phyloP scores from a whole-genome alignment of 2,888 invertebrate species.

The Philereme vetulata region DNA sequence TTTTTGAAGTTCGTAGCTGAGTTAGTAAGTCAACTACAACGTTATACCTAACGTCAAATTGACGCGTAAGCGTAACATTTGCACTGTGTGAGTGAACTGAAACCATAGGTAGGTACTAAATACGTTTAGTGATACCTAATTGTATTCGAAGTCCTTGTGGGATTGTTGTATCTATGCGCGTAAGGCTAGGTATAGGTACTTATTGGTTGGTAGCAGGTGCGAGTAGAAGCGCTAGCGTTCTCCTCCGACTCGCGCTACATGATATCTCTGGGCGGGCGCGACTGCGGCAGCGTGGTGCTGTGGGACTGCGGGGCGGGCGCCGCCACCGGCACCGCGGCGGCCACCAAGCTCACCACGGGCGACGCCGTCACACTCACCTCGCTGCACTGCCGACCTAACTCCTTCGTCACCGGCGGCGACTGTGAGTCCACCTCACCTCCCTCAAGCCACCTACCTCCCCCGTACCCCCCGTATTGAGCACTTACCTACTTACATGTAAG shows the following conservation, averaged over 20 bases:
- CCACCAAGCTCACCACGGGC: constrained; percentile 88
- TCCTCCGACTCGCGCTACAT: constrained; percentile 91
- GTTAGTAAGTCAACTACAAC: no score
- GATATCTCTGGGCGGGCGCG: constrained; percentile 94
- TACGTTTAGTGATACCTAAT: no score
- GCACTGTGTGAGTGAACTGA: no score
- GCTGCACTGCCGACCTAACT: constrained; percentile 82
- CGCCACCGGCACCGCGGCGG: constrained; percentile 85
- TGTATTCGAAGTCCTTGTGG: no score
- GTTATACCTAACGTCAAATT: no score
- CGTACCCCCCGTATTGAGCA: no score
- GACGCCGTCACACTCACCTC: constrained; percentile 85
- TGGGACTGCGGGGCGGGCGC: constrained; percentile 88
- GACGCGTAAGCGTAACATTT: no score
- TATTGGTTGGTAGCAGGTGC: constrained; percentile 73
- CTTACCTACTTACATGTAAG: no score
- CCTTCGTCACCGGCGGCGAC: constrained; percentile 90
- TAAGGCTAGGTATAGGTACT: no score
- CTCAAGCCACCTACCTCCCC: constrained; percentile 16
- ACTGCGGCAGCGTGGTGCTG: constrained; percentile 94
- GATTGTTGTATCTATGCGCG: background rate
- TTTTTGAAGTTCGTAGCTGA: no score
- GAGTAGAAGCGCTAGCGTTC: constrained; percentile 93
- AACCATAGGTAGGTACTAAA: no score
- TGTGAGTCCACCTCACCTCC: constrained; percentile 77